Conservation (phyloP, 2,113 vertebrate genomes). For the Microcebus lehilahytsara region DNA sequence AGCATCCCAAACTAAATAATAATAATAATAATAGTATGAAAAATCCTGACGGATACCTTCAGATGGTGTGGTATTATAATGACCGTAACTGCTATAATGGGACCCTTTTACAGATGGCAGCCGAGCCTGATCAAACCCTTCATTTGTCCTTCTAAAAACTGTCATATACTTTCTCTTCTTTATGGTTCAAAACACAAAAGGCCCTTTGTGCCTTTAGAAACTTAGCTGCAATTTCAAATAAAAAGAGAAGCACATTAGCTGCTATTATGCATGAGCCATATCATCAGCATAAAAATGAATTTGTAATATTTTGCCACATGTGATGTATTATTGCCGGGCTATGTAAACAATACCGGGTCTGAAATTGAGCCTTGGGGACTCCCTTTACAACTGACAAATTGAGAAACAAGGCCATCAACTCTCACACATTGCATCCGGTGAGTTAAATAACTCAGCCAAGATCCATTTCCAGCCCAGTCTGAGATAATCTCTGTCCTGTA, state of each 20-base stretch:
- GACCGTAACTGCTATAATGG: slow-evolving; percentile 61
- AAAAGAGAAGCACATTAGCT: slow-evolving; percentile 75
- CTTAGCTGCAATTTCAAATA: slow-evolving; percentile 65
- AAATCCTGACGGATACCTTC: slow-evolving; percentile 49
- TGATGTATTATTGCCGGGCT: slow-evolving; percentile 80
- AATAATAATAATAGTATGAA: slow-evolving; percentile 39
- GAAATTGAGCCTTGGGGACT: slow-evolving; percentile 79
- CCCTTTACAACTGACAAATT: slow-evolving; percentile 79
- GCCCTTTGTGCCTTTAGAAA: slow-evolving; percentile 67
- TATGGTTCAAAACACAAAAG: slow-evolving; percentile 65
- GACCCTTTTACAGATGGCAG: slow-evolving; percentile 60
- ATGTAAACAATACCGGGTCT: slow-evolving; percentile 79
- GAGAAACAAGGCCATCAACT: slow-evolving; percentile 78
- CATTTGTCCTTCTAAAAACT: slow-evolving; percentile 64
- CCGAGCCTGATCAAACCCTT: slow-evolving; percentile 62
- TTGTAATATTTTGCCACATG: slow-evolving; percentile 81
- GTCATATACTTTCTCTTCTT: slow-evolving; percentile 68
- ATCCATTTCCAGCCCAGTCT: slow-evolving; percentile 72
- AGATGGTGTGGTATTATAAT: slow-evolving; percentile 46
- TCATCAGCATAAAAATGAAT: slow-evolving; percentile 82
- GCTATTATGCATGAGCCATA: slow-evolving; percentile 70
- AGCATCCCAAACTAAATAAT: slow-evolving; percentile 64
- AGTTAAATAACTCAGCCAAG: slow-evolving; percentile 77
- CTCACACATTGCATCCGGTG: slow-evolving; percentile 77
- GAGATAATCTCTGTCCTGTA: slow-evolving; percentile 70